These are phyloP conservation scores for Tortricodes alternella DNA, from an alignment of 2,888 invertebrate species.

Conservation along the genomic window DNA sequence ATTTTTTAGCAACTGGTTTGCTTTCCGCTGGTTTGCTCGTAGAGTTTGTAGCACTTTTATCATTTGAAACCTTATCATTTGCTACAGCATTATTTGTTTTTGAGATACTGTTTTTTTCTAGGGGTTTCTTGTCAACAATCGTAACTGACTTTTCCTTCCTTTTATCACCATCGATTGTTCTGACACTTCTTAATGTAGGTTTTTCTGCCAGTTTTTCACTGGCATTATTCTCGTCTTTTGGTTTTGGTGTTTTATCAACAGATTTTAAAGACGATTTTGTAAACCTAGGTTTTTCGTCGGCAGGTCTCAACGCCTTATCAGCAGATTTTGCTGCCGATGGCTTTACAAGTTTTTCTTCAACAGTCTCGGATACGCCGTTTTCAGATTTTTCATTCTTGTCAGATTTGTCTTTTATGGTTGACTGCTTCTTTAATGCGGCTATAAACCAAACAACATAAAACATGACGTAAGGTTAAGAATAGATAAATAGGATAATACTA, in stretches of 20 bases:
- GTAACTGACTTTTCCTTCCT: constrained; percentile 72
- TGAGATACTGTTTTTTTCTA: constrained; percentile 46
- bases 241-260: constrained; percentile 46
- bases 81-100: constrained; percentile 35
- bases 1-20: constrained; percentile 47
- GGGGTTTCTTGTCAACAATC: constrained; percentile 63
- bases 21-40: constrained; percentile 38
- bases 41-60: constrained; percentile 41
- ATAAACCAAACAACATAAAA: constrained; percentile 37
- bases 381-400: constrained; percentile 49
- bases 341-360: constrained; percentile 70
- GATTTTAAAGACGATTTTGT: constrained; percentile 35
- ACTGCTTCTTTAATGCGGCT: constrained; percentile 74
- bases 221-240: constrained; percentile 30
- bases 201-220: constrained; percentile 57
- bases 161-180: constrained; percentile 74
- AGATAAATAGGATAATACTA: too few species aligned
- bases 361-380: constrained; percentile 62
- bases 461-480: not conserved
- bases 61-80: constrained; percentile 44
- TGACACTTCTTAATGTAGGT: constrained; percentile 63
- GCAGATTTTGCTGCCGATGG: constrained; percentile 64
- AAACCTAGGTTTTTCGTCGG: constrained; percentile 40
- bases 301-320: constrained; percentile 51
- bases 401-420: constrained; percentile 65